Conservation (phyloP, 2,888 invertebrate genomes). For the Eumacrocentrus americanus region DNA sequence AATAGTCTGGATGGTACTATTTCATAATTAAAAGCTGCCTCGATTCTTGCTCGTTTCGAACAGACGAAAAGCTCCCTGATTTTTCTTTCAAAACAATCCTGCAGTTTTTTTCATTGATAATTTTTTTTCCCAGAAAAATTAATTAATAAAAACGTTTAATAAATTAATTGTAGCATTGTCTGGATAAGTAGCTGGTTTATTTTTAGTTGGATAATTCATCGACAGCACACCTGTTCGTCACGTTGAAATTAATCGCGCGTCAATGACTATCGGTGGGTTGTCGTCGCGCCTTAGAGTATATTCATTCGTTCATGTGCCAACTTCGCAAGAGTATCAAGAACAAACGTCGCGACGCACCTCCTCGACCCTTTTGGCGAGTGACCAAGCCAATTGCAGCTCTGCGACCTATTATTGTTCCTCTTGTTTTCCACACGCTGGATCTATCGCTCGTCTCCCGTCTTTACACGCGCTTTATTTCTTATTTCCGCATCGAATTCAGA, state of each 20-base stretch:
- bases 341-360: constrained; percentile 32
- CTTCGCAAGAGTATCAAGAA: constrained; percentile 33
- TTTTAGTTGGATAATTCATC: constrained; percentile 1
- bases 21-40: background rate
- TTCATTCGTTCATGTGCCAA: constrained; percentile 33
- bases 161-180: no score
- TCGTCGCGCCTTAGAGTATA: background rate
- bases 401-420: constrained; percentile 37
- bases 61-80: constrained; percentile 3
- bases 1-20: background rate
- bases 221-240: constrained; percentile 17
- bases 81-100: no score
- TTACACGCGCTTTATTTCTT: background rate
- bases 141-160: no score
- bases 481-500: constrained; percentile 2
- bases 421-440: constrained; percentile 15
- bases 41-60: background rate
- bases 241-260: constrained; percentile 14
- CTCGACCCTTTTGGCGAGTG: constrained; percentile 39
- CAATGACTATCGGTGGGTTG: constrained; percentile 8
- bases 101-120: no score
- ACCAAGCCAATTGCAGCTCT: constrained; percentile 34
- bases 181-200: no score
- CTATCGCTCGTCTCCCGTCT: background rate
- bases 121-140: no score